A percentile compares a stretch with the other conserved stretches of the same genome.
These are phyloP conservation scores for Drosophila quadrilineata DNA, from an alignment of 1,140 invertebrate species.

Conservation along the genomic window DNA sequence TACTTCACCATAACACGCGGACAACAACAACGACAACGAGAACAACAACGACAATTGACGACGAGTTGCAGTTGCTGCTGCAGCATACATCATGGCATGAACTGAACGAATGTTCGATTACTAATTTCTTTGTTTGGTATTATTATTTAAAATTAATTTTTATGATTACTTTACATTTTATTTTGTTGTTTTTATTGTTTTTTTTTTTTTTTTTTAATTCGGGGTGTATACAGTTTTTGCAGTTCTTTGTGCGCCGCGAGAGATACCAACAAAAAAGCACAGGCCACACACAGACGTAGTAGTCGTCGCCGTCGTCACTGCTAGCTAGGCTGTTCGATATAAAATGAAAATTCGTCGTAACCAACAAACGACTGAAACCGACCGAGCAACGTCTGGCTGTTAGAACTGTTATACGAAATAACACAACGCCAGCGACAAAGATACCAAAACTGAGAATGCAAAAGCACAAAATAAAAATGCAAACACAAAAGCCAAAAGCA, in stretches of 20 bases:
- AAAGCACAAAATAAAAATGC: slow-evolving; percentile 18
- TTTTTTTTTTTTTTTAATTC: slow-evolving; percentile 13
- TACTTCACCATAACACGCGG: slow-evolving; percentile 24
- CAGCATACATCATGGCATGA: background rate
- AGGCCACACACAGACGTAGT: slow-evolving; percentile 23
- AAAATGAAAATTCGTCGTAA: slow-evolving; percentile 79
- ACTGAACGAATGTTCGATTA: slow-evolving; percentile 6
- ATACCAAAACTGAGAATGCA: slow-evolving; percentile 22
- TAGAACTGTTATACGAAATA: slow-evolving; percentile 65
- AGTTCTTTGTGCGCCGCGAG: slow-evolving; percentile 42
- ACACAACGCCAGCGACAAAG: slow-evolving; percentile 27
- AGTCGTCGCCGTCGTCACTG: slow-evolving; percentile 54
- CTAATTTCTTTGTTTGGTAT: background rate
- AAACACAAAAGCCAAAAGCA: slow-evolving; percentile 25
- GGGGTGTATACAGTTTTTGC: slow-evolving; percentile 22
- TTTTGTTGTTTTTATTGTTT: background rate
- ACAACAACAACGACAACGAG: slow-evolving; percentile 1
- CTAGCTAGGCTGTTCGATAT: slow-evolving; percentile 72
- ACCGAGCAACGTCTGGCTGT: slow-evolving; percentile 24
- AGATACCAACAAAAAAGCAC: slow-evolving; percentile 43
- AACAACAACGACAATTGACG: slow-evolving; percentile 10
- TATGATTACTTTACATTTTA: background rate
- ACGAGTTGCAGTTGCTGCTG: slow-evolving; percentile 25
- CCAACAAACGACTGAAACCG: slow-evolving; percentile 47
- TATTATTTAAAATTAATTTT: slow-evolving; percentile 3